phyloP scores from a whole-genome alignment of 2,113 vertebrate species.

The Ancistrus triradiatus region DNA sequence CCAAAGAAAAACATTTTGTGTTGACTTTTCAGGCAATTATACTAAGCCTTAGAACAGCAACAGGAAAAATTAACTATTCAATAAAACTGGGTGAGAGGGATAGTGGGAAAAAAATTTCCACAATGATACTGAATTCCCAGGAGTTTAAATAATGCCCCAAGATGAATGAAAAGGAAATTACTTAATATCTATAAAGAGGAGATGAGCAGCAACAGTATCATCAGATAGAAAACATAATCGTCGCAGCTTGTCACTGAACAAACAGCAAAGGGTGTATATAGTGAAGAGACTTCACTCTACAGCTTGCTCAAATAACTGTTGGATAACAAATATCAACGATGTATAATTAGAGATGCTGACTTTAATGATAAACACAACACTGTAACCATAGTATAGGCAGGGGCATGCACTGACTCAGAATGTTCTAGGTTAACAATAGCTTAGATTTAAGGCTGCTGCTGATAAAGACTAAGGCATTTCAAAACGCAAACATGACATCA shows the following conservation, averaged over 20 bases:
- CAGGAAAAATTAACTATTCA: slow-evolving; percentile 59
- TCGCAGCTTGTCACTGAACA: slow-evolving; percentile 12
- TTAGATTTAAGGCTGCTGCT: background rate
- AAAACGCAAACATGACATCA: background rate
- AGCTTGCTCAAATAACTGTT: background rate
- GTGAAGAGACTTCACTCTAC: background rate
- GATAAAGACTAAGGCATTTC: background rate
- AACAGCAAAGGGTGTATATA: slow-evolving; percentile 11
- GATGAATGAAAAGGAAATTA: slow-evolving; percentile 45
- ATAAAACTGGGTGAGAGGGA: slow-evolving; percentile 50
- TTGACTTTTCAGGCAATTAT: slow-evolving; percentile 51
- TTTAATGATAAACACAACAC: background rate
- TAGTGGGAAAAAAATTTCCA: slow-evolving; percentile 32
- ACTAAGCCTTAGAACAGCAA: slow-evolving; percentile 47
- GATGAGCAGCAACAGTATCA: slow-evolving; percentile 15
- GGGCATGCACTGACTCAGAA: background rate
- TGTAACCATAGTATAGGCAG: background rate
- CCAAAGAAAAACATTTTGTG: slow-evolving; percentile 49
- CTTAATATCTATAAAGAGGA: slow-evolving; percentile 45
- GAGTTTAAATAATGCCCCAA: slow-evolving; percentile 30
- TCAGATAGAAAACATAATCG: slow-evolving; percentile 30
- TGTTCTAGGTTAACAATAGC: background rate
- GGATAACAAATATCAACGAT: background rate
- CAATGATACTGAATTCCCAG: slow-evolving; percentile 40
- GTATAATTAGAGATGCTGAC: background rate